Conservation (phyloP, 2,888 invertebrate genomes). For the Thymelicus sylvestris region DNA sequence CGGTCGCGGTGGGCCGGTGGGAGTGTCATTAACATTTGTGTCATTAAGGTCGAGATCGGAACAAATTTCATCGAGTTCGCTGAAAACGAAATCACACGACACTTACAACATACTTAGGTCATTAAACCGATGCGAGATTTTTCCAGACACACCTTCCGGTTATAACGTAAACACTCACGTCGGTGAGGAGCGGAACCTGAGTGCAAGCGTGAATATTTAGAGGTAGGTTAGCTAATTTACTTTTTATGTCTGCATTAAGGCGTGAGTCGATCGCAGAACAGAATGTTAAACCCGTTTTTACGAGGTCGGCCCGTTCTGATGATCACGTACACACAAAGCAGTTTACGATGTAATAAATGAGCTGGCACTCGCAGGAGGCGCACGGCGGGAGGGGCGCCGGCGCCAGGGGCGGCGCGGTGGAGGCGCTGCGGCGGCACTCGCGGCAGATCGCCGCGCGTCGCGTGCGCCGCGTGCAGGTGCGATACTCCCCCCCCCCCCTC, state of each 20-base stretch:
- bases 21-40: slow-evolving; percentile 3
- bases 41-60: not conserved
- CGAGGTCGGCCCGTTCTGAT: slow-evolving; percentile 43
- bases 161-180: slow-evolving; percentile 1
- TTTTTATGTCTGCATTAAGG: slow-evolving; percentile 21
- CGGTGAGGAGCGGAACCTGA: not conserved
- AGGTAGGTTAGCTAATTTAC: slow-evolving; percentile 24
- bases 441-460: slow-evolving; percentile 93
- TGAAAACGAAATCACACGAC: not conserved
- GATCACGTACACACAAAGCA: slow-evolving; percentile 40
- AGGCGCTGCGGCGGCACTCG: slow-evolving; percentile 93
- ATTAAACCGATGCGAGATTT: slow-evolving; percentile 9
- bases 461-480: slow-evolving; percentile 93
- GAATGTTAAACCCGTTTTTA: slow-evolving; percentile 42
- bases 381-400: slow-evolving; percentile 34
- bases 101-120: not conserved
- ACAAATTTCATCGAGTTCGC: not conserved
- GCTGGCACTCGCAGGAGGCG: slow-evolving; percentile 42
- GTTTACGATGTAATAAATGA: slow-evolving; percentile 62
- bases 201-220: slow-evolving; percentile 23
- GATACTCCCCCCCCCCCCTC: slow-evolving; percentile 49
- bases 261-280: slow-evolving; percentile 43
- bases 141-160: slow-evolving; percentile 14
- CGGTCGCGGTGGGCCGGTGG: not conserved
- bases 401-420: slow-evolving; percentile 68